These are phyloP conservation scores for Aphelinus certus DNA, from an alignment of 1,140 invertebrate genomes.

Conservation along the genomic window DNA sequence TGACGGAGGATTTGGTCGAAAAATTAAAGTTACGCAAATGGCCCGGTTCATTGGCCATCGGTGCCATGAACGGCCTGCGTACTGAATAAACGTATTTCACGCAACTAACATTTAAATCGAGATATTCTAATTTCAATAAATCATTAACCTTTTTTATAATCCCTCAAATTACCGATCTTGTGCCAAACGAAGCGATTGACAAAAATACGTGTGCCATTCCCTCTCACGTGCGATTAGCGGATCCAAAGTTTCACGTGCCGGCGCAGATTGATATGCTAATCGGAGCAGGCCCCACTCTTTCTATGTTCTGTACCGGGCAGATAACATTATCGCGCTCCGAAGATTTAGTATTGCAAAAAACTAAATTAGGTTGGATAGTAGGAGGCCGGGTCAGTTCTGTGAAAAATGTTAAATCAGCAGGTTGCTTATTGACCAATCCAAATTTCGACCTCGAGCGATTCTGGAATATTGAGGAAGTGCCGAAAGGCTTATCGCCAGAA, in stretches of 20 bases:
- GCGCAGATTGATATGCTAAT: constrained; percentile 25
- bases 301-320: constrained; percentile 30
- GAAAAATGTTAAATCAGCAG: too few species aligned
- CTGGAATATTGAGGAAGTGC: constrained; percentile 4
- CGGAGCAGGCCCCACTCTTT: constrained; percentile 31
- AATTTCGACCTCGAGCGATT: neutral
- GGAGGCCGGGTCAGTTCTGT: too few species aligned
- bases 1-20: constrained; percentile 20
- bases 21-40: constrained; percentile 28
- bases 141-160: constrained; percentile 26
- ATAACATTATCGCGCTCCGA: constrained; percentile 2
- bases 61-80: constrained; percentile 18
- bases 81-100: neutral
- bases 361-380: neutral
- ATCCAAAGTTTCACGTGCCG: constrained; percentile 21
- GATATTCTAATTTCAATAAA: constrained; percentile 6
- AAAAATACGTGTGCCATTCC: constrained; percentile 20
- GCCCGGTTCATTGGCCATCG: constrained; percentile 20
- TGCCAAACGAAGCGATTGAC: constrained; percentile 9
- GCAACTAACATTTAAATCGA: constrained; percentile 2
- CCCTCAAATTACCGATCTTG: neutral
- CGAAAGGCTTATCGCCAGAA: neutral
- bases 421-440: neutral
- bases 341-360: constrained; percentile 13
- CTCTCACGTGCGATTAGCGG: constrained; percentile 21